Conservation (phyloP, 2,113 vertebrate species). For the Paracanthobrama guichenoti region DNA sequence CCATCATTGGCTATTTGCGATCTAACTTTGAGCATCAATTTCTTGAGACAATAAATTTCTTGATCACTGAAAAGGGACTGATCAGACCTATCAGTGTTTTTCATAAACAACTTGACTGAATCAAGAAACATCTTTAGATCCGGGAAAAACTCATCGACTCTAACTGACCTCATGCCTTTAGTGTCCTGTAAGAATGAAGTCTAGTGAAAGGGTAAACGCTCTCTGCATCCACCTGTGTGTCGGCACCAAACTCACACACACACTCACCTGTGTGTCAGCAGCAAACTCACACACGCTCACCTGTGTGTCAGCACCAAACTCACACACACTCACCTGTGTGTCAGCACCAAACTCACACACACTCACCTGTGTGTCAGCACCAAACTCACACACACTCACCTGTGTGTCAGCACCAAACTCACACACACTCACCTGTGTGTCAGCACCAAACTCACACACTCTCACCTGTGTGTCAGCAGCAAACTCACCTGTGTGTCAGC, state of each 20-base stretch:
- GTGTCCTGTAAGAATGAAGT: not conserved
- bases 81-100: not conserved
- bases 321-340: not conserved
- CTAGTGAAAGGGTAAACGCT: not conserved
- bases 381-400: not conserved
- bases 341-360: too few relatives aligned
- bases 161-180: not conserved
- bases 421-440: too few relatives aligned
- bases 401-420: too few relatives aligned
- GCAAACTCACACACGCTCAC: too few relatives aligned
- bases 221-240: not conserved
- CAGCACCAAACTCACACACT: too few relatives aligned
- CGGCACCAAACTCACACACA: not conserved
- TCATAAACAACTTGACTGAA: not conserved
- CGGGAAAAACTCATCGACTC: not conserved
- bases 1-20: not conserved
- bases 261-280: not conserved
- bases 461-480: not conserved
- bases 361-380: too few relatives aligned
- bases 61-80: not conserved
- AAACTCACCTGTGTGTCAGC: not conserved
- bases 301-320: too few relatives aligned
- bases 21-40: not conserved
- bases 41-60: not conserved
- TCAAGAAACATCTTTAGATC: constrained; percentile 3